Evolutionary conservation across 92 coral and sea anemone genomes (phyloP), one percentile per base, ranked within the genome.

Genomic region (Scolanthus callimorphus): DNA sequence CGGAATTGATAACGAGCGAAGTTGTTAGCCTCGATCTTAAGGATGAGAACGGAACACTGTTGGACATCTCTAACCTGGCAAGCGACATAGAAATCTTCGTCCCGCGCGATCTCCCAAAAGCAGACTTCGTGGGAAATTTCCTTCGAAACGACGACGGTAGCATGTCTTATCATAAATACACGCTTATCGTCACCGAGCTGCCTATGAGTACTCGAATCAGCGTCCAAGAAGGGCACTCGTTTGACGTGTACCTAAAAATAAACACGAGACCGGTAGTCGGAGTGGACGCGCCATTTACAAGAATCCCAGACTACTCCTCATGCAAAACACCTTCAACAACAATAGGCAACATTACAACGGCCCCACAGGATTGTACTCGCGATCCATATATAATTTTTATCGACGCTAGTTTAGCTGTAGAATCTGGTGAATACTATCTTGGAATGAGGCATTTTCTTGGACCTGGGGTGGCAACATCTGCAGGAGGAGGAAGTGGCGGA

Each of bases 261-360:
- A 63, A 53, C 11, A 53, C 47, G 27, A 57, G 80, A 2, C 86
- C 86, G 4, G 51, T 27, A 12, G 19, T 27, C 0, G 55, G 59
- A 25, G 39, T 15, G 20, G 59, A 64, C 19, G 29, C 39, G 20
- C 25, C 39, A 0, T 66, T 71, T 9, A 46, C 57, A 20, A 74
- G 47, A 24, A 9, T 79, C 11, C 85, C 85, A 49, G 74, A 79
- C 54, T 57, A 61, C 29, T 62, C 85, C 24, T 45, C 74, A 13
- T 79, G 85, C 26, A 53, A 4, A 22, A 3, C 27, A 17, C 4
- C 22, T 19, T 19, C 52, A 20, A 9, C 52, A 4, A 4, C 11
- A 20, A 20, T 19, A 2, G 28, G 21, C 2, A 26, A n/a, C 50
- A 37, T 27, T 17, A 30, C 51, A 8, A 31, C 28, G 19, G 28